Percentiles rank a stretch among this genome's conserved stretches.
phyloP scores from a whole-genome alignment of 2,888 invertebrate species.

The Drosophila nr. medialis region DNA sequence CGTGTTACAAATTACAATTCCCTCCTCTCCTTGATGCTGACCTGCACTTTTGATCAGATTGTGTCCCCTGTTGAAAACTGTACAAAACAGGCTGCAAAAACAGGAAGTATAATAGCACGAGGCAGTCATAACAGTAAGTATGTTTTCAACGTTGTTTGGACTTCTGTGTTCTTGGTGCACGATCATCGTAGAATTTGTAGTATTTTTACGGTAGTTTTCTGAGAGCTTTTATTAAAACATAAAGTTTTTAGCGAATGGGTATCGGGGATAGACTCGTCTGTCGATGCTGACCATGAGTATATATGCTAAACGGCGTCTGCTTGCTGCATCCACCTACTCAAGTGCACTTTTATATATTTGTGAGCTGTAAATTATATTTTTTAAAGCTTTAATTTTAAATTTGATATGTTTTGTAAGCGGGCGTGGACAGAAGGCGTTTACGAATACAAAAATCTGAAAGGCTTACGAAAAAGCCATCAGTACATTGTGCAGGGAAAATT shows the following conservation, averaged over 20 bases:
- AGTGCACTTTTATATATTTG: not conserved
- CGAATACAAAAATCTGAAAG: not conserved
- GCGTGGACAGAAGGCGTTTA: too few relatives aligned
- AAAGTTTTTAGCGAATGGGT: not conserved
- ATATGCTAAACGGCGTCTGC: not conserved
- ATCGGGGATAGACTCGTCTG: too few relatives aligned
- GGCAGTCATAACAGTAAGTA: not conserved
- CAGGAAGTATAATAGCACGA: too few relatives aligned
- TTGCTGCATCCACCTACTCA: not conserved
- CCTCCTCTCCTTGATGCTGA: not conserved
- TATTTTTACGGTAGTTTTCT: not conserved
- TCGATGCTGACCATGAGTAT: not conserved
- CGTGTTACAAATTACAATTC: not conserved
- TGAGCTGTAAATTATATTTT: not conserved
- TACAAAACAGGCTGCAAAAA: not conserved
- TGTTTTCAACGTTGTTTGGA: not conserved
- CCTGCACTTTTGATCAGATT: constrained; percentile 2
- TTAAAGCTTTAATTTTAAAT: not conserved
- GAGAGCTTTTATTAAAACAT: not conserved
- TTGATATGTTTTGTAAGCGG: not conserved
- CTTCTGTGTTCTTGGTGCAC: not conserved
- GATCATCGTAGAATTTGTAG: not conserved
- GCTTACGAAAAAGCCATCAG: too few relatives aligned
- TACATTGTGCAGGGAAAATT: not conserved
- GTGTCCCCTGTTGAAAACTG: constrained; percentile 27